phyloP scores from a whole-genome alignment of 2,113 vertebrate species.

The Rhinoderma darwinii region DNA sequence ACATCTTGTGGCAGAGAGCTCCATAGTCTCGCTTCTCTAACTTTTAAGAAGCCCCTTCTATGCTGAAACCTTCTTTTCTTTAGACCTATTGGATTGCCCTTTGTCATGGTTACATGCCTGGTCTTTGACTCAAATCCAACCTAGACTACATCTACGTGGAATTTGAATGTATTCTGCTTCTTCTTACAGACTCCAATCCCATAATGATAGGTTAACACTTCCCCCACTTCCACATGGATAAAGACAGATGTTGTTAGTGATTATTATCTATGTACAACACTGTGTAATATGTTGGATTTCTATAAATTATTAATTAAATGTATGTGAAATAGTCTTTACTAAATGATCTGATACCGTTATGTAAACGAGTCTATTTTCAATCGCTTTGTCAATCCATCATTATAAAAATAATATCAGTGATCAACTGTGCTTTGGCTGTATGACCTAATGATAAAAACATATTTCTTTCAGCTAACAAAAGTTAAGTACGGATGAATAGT shows the following conservation, averaged over 20 bases:
- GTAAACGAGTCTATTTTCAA: not conserved
- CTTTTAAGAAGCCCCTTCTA: not conserved
- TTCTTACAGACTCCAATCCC: not conserved
- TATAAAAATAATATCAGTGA: not conserved
- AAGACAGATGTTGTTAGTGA: not conserved
- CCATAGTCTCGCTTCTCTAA: not conserved
- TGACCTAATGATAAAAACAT: conserved; percentile 26
- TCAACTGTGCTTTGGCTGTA: not conserved
- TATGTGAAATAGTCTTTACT: not conserved
- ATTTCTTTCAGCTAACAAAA: not conserved
- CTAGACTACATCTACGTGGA: not conserved
- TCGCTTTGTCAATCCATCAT: not conserved
- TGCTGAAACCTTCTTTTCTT: not conserved
- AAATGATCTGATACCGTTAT: not conserved
- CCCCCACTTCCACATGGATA: not conserved
- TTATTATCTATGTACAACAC: not conserved
- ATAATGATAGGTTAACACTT: not conserved
- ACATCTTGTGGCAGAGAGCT: too few relatives aligned
- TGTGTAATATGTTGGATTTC: not conserved
- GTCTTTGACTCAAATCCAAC: not conserved
- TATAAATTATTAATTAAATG: not conserved
- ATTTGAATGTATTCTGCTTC: not conserved
- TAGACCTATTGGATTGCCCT: not conserved
- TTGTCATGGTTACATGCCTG: not conserved
- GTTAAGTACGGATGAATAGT: not conserved